Conservation (phyloP, 2,888 invertebrate species). For the Tenthredo mesomela region DNA sequence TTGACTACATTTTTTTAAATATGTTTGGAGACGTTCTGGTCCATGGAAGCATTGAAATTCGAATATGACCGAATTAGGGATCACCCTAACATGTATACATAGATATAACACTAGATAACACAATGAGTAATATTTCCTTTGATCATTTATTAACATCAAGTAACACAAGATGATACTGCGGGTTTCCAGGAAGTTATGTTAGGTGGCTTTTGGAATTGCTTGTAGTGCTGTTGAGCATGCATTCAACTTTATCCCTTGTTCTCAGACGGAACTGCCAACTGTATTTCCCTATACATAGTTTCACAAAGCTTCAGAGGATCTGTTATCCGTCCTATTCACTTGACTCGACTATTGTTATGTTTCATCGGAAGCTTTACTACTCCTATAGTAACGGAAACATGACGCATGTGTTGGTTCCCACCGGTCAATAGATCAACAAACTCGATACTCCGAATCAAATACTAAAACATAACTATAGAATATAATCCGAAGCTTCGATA, state of each 20-base stretch:
- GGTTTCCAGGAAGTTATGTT: neutral
- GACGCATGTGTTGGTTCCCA: neutral
- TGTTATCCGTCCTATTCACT: constrained; percentile 6
- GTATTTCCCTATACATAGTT: neutral
- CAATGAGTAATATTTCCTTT: neutral
- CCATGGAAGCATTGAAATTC: no score
- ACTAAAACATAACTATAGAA: neutral
- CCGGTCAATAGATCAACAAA: neutral
- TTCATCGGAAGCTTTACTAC: neutral
- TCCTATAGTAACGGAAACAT: neutral
- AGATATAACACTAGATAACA: neutral
- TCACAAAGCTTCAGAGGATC: neutral
- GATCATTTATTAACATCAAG: neutral
- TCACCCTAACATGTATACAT: neutral
- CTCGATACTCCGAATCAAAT: neutral
- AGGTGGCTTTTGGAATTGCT: neutral
- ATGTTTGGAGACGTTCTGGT: no score
- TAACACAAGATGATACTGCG: neutral
- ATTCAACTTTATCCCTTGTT: constrained; percentile 1
- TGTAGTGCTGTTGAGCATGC: neutral
- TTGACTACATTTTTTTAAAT: no score
- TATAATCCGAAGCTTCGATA: neutral
- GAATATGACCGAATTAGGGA: no score
- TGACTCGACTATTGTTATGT: neutral
- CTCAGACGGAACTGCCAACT: neutral